Evolutionary conservation across 1,140 invertebrate genomes (phyloP).

Genomic region (Dinoponera quadriceps): DNA sequence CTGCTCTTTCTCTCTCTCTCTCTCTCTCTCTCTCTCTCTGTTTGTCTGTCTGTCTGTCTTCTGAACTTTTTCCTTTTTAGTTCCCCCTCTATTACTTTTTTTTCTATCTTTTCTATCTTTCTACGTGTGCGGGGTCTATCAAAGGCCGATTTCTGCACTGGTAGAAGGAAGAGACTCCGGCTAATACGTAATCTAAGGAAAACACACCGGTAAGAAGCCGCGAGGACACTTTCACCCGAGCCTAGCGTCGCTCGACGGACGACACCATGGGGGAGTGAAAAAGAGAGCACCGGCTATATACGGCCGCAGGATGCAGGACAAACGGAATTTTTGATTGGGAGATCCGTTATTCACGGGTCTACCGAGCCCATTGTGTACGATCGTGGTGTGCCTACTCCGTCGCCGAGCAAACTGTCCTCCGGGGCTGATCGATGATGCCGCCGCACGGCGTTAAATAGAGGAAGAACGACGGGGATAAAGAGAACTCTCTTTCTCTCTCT

Average conservation of each 20-base stretch:
- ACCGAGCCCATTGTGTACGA: conserved; percentile 76
- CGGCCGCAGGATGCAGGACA: conserved; percentile 65
- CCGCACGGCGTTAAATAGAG: conserved; percentile 32
- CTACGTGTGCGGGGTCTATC: no score
- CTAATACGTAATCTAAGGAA: not conserved
- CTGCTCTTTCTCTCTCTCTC: not conserved
- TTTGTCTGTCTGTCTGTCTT: not conserved
- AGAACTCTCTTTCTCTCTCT: not conserved
- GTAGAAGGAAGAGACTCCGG: not conserved
- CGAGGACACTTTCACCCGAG: conserved; percentile 4
- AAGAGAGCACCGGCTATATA: conserved; percentile 46
- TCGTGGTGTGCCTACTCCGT: conserved; percentile 49
- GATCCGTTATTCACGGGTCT: conserved; percentile 79
- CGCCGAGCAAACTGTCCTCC: conserved; percentile 67
- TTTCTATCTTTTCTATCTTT: no score
- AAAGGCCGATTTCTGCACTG: not conserved
- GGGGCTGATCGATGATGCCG: conserved; percentile 69
- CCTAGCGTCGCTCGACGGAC: not conserved
- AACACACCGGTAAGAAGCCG: conserved; percentile 16
- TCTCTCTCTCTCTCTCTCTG: not conserved
- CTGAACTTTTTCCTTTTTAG: no score
- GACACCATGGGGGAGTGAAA: conserved; percentile 14
- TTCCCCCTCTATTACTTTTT: no score
- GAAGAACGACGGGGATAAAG: conserved; percentile 6
- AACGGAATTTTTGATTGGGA: conserved; percentile 82